Base-by-base conservation (phyloP, 2,888 invertebrate genomes). In the Dynastes maya region DNA sequence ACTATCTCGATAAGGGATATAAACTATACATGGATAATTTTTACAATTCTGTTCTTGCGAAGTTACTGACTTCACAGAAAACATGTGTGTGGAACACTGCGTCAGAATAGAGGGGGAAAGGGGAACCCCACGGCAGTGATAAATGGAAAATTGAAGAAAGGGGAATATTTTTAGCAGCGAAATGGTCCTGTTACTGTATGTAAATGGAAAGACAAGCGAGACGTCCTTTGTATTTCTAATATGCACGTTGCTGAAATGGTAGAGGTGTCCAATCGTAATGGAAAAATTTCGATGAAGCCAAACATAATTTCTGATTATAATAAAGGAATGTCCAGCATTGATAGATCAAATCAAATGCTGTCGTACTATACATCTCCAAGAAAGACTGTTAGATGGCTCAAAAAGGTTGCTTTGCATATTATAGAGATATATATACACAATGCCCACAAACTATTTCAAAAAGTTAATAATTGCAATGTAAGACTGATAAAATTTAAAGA, bases 401-500 rank as follows among this genome's bases (percentile, higher is more conserved):
- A 37, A 37, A 37, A 37, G 6, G 37, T 37, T 5, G 37, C 37
- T 5, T 5, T 37, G 6, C 37, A 37, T 6, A 37, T 37, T 37
- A 5, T 37, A 5, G 37, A 37, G 6, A 37, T 37, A 37, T 37
- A 37, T 6, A 2, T 37, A 37, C 29, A 27, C 8, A 63, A 63
- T 8, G 63, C 13, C 5, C 29, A 63, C 27, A 27, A 27, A 63
- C 63, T 63, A 27, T 63, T 63, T 63, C 63, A 29, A 6, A 63
- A 63, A 63, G 63, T 29, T 0, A 63, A 27, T 27, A 63, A 63
- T 27, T 27, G 29, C 37, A 13, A 65, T 13, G 37, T 65, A 13
- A 37, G 37, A 32, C 37, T 37, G 37, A 37, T 65, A 37, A 65
- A 65, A 65, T 65, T 65, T 65, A 37, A 37, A 65, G 37, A 65